phyloP scores from a whole-genome alignment of 2,888 invertebrate genomes.

The Cylloceria caligata region DNA sequence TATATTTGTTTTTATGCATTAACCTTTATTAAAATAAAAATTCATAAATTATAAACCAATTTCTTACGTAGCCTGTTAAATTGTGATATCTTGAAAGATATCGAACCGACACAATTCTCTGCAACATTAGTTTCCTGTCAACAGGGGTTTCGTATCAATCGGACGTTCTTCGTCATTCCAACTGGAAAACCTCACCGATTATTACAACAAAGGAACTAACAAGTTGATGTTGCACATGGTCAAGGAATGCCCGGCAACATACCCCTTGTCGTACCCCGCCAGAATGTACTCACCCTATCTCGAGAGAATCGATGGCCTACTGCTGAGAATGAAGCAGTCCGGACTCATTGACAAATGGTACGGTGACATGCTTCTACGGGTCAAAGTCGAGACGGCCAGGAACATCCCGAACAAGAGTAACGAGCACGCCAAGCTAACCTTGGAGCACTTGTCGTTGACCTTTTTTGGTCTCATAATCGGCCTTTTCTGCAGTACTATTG shows the following conservation, averaged over 20 bases:
- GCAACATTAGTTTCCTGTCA: neutral
- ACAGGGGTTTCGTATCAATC: slow-evolving; percentile 60
- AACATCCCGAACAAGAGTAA: slow-evolving; percentile 41
- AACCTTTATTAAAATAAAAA: too few relatives aligned
- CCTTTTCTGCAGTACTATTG: slow-evolving; percentile 56
- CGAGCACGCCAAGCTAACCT: slow-evolving; percentile 64
- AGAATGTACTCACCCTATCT: slow-evolving; percentile 70
- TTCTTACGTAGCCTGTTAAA: too few relatives aligned
- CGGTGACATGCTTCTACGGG: slow-evolving; percentile 52
- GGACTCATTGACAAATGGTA: slow-evolving; percentile 74
- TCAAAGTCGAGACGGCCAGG: slow-evolving; percentile 32
- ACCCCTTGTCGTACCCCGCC: slow-evolving; percentile 71
- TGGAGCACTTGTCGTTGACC: slow-evolving; percentile 72
- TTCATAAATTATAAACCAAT: too few relatives aligned
- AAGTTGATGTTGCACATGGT: slow-evolving; percentile 70
- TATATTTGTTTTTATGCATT: neutral
- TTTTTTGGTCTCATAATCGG: slow-evolving; percentile 70
- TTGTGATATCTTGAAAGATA: too few relatives aligned
- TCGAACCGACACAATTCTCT: too few relatives aligned
- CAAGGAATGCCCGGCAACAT: slow-evolving; percentile 72
- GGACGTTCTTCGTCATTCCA: slow-evolving; percentile 65
- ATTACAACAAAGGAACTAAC: slow-evolving; percentile 70
- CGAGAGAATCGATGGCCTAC: slow-evolving; percentile 69
- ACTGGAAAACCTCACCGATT: slow-evolving; percentile 64
- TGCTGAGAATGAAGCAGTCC: slow-evolving; percentile 70